These are phyloP conservation scores for Oryzias woworae DNA, from an alignment of 2,113 vertebrate species.

Conservation along the genomic window DNA sequence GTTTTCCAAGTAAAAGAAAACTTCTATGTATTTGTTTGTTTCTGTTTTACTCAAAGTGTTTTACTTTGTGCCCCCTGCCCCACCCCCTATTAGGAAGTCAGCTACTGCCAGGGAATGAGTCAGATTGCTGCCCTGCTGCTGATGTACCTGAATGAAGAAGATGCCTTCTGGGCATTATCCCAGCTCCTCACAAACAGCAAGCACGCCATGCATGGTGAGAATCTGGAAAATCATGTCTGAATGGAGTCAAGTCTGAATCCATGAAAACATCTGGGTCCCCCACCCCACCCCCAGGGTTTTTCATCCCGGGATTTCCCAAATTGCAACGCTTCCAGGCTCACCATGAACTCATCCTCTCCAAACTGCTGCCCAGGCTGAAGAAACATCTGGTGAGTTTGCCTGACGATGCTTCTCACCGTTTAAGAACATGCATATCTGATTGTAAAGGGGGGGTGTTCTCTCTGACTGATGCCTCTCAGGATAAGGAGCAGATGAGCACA, in stretches of 20 bases:
- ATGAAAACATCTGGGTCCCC: too few relatives aligned
- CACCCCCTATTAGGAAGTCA: slow-evolving; percentile 82
- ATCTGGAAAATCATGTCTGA: not conserved
- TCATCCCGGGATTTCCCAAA: slow-evolving; percentile 92
- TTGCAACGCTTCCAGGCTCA: slow-evolving; percentile 89
- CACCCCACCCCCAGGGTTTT: slow-evolving; percentile 75
- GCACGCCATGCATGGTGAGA: slow-evolving; percentile 87
- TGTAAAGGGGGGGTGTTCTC: not conserved
- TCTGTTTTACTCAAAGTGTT: slow-evolving; percentile 28
- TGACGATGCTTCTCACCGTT: not conserved
- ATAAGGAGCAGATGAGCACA: slow-evolving; percentile 91
- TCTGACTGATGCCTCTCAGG: slow-evolving; percentile 66
- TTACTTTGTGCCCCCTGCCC: slow-evolving; percentile 22
- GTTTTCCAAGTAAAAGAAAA: slow-evolving; percentile 38
- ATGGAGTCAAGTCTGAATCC: too few relatives aligned
- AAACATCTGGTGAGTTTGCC: slow-evolving; percentile 82
- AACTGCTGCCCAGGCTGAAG: slow-evolving; percentile 88
- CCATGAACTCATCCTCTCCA: slow-evolving; percentile 88
- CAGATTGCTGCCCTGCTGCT: slow-evolving; percentile 87
- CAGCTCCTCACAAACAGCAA: slow-evolving; percentile 86
- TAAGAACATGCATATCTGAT: slow-evolving; percentile 9
- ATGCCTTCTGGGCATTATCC: slow-evolving; percentile 88
- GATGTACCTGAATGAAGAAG: slow-evolving; percentile 90
- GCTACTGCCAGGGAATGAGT: slow-evolving; percentile 93
- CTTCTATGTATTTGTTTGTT: slow-evolving; percentile 21